Conservation (phyloP, 1,140 invertebrate genomes). For the Eriocheir sinensis region DNA sequence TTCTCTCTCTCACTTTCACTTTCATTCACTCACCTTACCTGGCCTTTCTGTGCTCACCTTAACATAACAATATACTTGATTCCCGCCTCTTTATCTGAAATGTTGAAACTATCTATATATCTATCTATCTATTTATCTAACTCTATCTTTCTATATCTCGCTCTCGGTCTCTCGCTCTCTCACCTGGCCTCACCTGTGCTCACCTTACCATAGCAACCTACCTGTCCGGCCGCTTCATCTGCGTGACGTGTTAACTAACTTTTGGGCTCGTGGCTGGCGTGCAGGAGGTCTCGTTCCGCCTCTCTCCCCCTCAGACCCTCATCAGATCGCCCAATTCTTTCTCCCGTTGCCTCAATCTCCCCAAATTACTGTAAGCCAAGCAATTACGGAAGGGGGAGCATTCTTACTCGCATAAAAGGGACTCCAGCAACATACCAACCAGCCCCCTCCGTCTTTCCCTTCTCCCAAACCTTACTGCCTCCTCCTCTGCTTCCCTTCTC, state of each 20-base stretch:
- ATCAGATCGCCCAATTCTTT: slow-evolving; percentile 31
- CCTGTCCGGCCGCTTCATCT: neutral
- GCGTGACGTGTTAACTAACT: slow-evolving; percentile 28
- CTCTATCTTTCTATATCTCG: neutral
- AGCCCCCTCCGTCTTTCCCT: neutral
- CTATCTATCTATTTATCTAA: no score
- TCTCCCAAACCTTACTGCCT: neutral
- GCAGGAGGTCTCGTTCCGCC: neutral
- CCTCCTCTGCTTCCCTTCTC: neutral
- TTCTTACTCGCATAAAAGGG: slow-evolving; percentile 42
- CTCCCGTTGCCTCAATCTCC: slow-evolving; percentile 36
- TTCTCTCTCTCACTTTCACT: neutral
- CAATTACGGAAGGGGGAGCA: slow-evolving; percentile 36
- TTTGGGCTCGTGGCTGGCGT: neutral
- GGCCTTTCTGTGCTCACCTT: neutral
- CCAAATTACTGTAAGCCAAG: slow-evolving; percentile 49
- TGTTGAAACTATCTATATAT: no score
- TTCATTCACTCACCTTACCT: neutral
- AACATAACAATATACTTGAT: neutral
- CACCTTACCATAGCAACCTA: slow-evolving; percentile 19
- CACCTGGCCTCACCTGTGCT: neutral
- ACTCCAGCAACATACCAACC: neutral
- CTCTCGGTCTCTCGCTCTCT: neutral
- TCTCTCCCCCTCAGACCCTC: neutral
- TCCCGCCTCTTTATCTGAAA: no score